Base-by-base conservation (phyloP, 53 echinoderm and acorn worm species). In the Echinarachnius parma region DNA sequence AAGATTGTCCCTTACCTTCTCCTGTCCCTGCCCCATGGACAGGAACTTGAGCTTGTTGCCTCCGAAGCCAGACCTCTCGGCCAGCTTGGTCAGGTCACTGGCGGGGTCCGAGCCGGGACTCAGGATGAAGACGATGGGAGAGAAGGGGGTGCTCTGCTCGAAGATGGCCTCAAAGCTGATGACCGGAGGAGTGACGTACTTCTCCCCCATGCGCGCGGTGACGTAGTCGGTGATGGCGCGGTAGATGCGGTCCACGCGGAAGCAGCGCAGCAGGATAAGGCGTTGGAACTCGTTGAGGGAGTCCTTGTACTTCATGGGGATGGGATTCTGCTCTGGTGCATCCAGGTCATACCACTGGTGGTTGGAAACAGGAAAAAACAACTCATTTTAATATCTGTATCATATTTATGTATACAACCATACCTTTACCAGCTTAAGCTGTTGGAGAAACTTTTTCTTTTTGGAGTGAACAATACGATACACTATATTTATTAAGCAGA, bases 111-210 rank as follows among this genome's bases (percentile, higher is more conserved):
- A 95, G 28, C 95, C 95, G 22, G 95, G 95, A 57, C 95, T 95
- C 50, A 95, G 82, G 64, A 95, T 95, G 80, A 95, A 95, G 75
- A 95, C 95, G 54, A 95, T 95, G 14, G 95, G 95, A 4, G 95
- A 90, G 48, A 95, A 86, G 4, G 95, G 95, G 8, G 89, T 86
- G 58, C 96, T 95, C 85, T 95, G 96, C 30, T 95, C 96, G 47
- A 87, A 95, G 77, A 95, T 95, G 65, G 96, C 84, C 75, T 95
- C 96, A 44, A 87, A 95, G 83, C 90, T 95, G 85, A 95, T 95
- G 34, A 95, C 96, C 9, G 96, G 96, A 15, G 96, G 96, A 4
- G 96, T 95, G 32, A 95, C 96, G 58, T 95, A 95, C 79, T 95
- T 95, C 90, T 95, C 96, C 2, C 96, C 96, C 96, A 95, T 95